Base-by-base conservation (phyloP, 2,113 vertebrate genomes). In the Felis chaus region DNA sequence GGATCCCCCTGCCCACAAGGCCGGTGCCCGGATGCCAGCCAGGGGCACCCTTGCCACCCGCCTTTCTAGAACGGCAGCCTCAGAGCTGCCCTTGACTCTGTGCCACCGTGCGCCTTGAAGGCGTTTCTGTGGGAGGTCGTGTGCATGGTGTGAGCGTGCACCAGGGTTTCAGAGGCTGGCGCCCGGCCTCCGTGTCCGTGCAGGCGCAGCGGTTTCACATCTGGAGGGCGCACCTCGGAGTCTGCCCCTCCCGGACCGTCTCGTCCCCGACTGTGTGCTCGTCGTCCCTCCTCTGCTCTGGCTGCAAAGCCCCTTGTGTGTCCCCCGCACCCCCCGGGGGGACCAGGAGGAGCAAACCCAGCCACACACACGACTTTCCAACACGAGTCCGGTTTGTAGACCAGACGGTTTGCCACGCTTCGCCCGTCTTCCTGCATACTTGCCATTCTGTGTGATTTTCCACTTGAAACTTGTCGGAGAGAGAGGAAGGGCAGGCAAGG, bases 141-240 rank as follows among this genome's bases (percentile, higher is more conserved):
- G 55, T 36, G 55, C 36, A 25, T 13, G 16, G 1, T 10, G 7
- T 57, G 14, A 16, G 7, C 0, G 1, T 18, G 41, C 41, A 31
- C 7, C 3, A 31, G 55, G n/a, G 2, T 5, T 15, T 76, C 15
- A 39, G n/a, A 13, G 8, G 7, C 66, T 4, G 4, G 12, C 12
- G 4, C 21, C 29, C 7, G 16, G n/a, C 41, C 57, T 45, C 8
- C 27, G 1, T 39, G 55, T 73, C 15, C 2, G 0, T 0, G 18
- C 9, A 13, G n/a, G 5, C 5, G 7, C 53, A 23, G 10, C 25
- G 0, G 0, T 27, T 5, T 3, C 13, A 5, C 61, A 27, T 10
- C 50, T 33, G 61, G 66, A 25, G 13, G 1, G 7, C 6, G 25
- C 3, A 1, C 5, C 61, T 25, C 23, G 16, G 14, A 3, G 55